Percentiles rank a stretch among this genome's conserved stretches.
Evolutionary conservation across 2,113 vertebrate genomes (phyloP).

Genomic region (Blennius ocellaris): DNA sequence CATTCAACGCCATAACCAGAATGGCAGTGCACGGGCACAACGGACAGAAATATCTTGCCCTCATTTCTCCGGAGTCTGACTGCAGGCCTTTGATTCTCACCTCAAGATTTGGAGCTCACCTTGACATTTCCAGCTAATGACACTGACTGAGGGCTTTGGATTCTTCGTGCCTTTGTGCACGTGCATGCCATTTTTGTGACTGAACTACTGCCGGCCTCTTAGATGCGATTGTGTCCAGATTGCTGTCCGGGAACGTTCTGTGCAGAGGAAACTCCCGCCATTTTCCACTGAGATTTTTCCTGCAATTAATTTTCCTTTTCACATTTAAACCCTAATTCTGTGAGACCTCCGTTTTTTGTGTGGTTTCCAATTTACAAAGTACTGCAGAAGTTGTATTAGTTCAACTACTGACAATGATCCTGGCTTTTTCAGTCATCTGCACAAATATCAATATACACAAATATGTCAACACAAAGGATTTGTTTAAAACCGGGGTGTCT

Average conservation of each 20-base stretch:
- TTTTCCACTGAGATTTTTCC: neutral
- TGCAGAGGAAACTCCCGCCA: neutral
- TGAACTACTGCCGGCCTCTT: conserved; percentile 54
- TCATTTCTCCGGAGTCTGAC: conserved; percentile 40
- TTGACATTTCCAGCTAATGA: conserved; percentile 75
- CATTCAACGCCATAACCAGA: conserved; percentile 33
- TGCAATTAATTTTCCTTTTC: no score
- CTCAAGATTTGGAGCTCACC: conserved; percentile 51
- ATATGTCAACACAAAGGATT: no score
- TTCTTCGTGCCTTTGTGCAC: conserved; percentile 19
- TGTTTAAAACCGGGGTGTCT: no score
- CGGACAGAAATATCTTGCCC: conserved; percentile 40
- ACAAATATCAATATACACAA: no score
- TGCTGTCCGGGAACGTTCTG: conserved; percentile 10
- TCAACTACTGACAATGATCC: no score
- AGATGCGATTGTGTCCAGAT: conserved; percentile 30
- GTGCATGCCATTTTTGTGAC: conserved; percentile 37
- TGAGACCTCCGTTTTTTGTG: no score
- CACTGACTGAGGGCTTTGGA: conserved; percentile 37
- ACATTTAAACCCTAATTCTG: no score
- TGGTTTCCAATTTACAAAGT: no score
- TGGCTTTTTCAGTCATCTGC: no score
- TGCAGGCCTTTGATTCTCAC: conserved; percentile 25
- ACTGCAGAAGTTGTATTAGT: no score
- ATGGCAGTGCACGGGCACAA: conserved; percentile 13